These are phyloP conservation scores for Odocoileus hemionus DNA, from an alignment of 2,113 vertebrate genomes.

Conservation along the genomic window DNA sequence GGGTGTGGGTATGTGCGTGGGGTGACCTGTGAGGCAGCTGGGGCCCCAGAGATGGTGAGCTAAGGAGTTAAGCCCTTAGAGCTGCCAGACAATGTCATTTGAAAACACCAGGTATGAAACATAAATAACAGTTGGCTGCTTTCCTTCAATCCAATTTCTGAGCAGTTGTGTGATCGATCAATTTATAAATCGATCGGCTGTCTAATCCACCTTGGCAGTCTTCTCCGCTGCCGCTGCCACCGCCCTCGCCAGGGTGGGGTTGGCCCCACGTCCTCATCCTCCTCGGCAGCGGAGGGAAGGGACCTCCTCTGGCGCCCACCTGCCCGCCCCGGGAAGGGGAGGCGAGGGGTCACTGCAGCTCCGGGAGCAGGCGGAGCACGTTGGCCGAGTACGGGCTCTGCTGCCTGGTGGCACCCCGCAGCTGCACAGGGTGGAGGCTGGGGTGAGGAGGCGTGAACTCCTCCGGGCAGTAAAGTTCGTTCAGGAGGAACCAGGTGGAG, in stretches of 20 bases:
- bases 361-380: slow-evolving; percentile 83
- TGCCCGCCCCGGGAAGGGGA: accelerated
- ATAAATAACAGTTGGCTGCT: slow-evolving; percentile 56
- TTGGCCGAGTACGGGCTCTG: slow-evolving; percentile 85
- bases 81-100: slow-evolving; percentile 46
- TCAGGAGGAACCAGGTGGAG: slow-evolving; percentile 88
- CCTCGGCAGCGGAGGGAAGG: accelerated
- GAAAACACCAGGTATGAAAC: slow-evolving; percentile 56
- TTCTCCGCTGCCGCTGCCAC: not conserved
- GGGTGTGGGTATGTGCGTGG: not conserved
- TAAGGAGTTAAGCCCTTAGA: slow-evolving; percentile 51
- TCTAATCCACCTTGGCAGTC: slow-evolving; percentile 30
- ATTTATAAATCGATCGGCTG: slow-evolving; percentile 45
- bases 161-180: slow-evolving; percentile 64
- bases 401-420: slow-evolving; percentile 71
- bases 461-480: slow-evolving; percentile 81
- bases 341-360: slow-evolving; percentile 64
- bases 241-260: not conserved
- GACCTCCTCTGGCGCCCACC: accelerated
- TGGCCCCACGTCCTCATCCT: not conserved
- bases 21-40: not conserved
- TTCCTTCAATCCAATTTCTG: slow-evolving; percentile 63
- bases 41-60: not conserved
- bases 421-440: slow-evolving; percentile 80
- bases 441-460: slow-evolving; percentile 79